Evolutionary conservation across 2,797 vertebrate genomes (phyloP).

Genomic region (Siniperca undulata): DNA sequence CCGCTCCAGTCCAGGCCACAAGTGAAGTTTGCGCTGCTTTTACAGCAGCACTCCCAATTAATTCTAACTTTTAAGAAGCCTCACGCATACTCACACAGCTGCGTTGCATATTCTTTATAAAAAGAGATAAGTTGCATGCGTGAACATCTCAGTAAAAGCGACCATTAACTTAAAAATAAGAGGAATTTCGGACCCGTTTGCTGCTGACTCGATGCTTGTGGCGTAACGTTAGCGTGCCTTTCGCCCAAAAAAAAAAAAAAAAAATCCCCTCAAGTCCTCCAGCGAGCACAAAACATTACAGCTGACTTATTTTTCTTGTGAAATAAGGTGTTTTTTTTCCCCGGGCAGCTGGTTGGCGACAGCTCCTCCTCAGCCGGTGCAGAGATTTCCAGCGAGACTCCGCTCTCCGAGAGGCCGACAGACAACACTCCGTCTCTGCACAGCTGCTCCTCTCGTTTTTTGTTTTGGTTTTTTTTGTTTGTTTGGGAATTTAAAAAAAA

Average conservation of each 20-base stretch:
- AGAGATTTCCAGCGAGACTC: constrained; percentile 64
- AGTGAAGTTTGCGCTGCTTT: constrained; percentile 70
- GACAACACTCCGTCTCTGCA: constrained; percentile 49
- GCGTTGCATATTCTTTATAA: not conserved
- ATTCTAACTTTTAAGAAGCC: constrained; percentile 17
- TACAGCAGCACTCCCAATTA: constrained; percentile 16
- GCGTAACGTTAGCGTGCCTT: constrained; percentile 63
- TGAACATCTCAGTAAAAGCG: not conserved
- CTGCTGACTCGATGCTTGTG: constrained; percentile 62
- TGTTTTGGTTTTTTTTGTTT: constrained; percentile 7
- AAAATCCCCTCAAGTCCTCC: constrained; percentile 37
- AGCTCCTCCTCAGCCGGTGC: constrained; percentile 43
- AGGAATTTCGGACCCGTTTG: constrained; percentile 28
- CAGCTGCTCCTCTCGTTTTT: constrained; percentile 7
- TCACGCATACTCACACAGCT: not conserved
- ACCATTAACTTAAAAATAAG: constrained; percentile 42
- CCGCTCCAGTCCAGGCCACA: constrained; percentile 70
- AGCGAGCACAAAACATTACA: constrained; percentile 7
- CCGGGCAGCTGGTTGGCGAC: not conserved
- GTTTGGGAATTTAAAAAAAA: constrained; percentile 34
- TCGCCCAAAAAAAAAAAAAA: constrained; percentile 2
- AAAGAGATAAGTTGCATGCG: constrained; percentile 13
- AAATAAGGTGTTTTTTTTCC: not conserved
- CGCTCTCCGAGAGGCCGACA: constrained; percentile 39
- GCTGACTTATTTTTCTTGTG: not conserved